These are phyloP conservation scores for Apis dorsata DNA, from an alignment of 1,140 invertebrate genomes.

Conservation along the genomic window DNA sequence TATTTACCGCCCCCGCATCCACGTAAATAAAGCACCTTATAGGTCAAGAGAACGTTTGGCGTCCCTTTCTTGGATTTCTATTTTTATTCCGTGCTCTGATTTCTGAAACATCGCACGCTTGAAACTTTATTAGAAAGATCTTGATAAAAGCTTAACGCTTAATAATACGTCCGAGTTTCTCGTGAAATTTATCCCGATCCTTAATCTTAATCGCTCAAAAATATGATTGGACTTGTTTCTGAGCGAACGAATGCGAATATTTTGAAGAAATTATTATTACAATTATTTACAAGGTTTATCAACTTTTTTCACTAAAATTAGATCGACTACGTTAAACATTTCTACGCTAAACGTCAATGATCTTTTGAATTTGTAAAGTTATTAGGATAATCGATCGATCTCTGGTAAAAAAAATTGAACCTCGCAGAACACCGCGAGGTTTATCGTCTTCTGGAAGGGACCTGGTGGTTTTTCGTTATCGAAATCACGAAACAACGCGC, in stretches of 20 bases:
- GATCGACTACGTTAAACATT: too few relatives aligned
- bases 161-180: background rate
- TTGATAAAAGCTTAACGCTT: background rate
- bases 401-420: too few relatives aligned
- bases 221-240: too few relatives aligned
- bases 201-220: too few relatives aligned
- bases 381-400: too few relatives aligned
- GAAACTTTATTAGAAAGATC: background rate
- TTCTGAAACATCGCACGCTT: background rate
- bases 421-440: too few relatives aligned
- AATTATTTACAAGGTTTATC: too few relatives aligned
- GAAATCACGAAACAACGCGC: background rate
- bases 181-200: background rate
- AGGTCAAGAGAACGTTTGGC: background rate
- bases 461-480: background rate
- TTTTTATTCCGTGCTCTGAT: background rate
- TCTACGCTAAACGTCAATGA: background rate
- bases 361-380: too few relatives aligned
- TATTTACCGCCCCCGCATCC: constrained; percentile 11
- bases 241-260: too few relatives aligned
- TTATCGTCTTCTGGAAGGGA: background rate
- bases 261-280: too few relatives aligned
- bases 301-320: too few relatives aligned
- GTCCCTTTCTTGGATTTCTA: background rate
- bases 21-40: background rate